Conservation (phyloP, 2,797 vertebrate species). For the Novumbra hubbsi region DNA sequence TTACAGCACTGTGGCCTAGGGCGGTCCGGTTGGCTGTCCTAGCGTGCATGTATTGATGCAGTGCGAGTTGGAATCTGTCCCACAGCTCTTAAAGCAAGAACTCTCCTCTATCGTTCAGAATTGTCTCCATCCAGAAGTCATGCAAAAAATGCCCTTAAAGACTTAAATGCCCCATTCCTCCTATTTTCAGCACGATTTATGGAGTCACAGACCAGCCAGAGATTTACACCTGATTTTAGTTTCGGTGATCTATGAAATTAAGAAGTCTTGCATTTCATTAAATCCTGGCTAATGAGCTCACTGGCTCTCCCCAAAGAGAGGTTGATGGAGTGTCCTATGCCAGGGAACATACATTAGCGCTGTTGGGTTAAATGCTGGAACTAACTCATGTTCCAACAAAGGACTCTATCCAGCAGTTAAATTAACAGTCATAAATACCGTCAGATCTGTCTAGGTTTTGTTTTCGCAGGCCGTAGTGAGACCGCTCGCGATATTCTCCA, state of each 20-base stretch:
- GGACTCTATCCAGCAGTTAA: slow-evolving; percentile 96
- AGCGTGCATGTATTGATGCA: too few relatives aligned
- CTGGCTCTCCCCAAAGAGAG: slow-evolving; percentile 97
- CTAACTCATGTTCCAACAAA: slow-evolving; percentile 99
- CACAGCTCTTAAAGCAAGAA: too few relatives aligned
- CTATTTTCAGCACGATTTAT: slow-evolving; percentile 43
- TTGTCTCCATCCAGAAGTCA: too few relatives aligned
- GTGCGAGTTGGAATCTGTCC: too few relatives aligned
- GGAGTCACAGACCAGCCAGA: slow-evolving; percentile 69
- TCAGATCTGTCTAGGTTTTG: slow-evolving; percentile 90
- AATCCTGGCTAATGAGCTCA: slow-evolving; percentile 98
- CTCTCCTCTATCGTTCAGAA: too few relatives aligned
- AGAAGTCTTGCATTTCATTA: slow-evolving; percentile 99
- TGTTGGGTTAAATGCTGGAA: slow-evolving; percentile 99
- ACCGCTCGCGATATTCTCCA: slow-evolving; percentile 39
- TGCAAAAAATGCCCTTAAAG: too few relatives aligned
- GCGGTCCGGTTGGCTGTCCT: too few relatives aligned
- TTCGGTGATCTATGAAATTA: slow-evolving; percentile 95
- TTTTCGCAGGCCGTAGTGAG: slow-evolving; percentile 81
- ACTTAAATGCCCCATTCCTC: slow-evolving; percentile 3
- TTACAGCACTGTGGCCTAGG: neutral
- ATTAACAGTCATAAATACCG: slow-evolving; percentile 97
- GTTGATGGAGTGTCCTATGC: slow-evolving; percentile 94
- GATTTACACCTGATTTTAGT: slow-evolving; percentile 96
- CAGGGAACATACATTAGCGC: slow-evolving; percentile 98